Evolutionary conservation across 2,797 vertebrate species (phyloP).

Genomic region (Enteromius thamalakanensis): DNA sequence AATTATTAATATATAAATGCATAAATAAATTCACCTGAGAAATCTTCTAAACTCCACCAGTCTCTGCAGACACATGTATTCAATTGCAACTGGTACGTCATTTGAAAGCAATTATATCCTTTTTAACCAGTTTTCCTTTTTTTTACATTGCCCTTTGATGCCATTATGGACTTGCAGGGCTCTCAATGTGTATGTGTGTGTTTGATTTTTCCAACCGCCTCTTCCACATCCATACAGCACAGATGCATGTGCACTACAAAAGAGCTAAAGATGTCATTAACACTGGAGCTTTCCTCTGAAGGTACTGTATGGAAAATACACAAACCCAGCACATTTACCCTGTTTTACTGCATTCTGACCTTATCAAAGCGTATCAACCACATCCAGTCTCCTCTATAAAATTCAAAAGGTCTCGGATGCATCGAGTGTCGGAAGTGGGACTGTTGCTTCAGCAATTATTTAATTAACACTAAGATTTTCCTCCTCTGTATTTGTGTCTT

Average conservation of each 20-base stretch:
- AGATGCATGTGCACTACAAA: constrained; percentile 60
- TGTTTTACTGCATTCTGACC: constrained; percentile 37
- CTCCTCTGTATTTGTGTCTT: background rate
- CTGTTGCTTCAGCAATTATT: background rate
- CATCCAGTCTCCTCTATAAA: constrained; percentile 31
- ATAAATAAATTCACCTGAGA: background rate
- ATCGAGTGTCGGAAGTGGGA: background rate
- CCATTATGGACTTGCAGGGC: constrained; percentile 37
- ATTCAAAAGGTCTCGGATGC: background rate
- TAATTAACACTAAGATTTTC: background rate
- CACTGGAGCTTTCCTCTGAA: constrained; percentile 20
- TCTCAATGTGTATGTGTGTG: background rate
- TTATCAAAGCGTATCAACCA: constrained; percentile 49
- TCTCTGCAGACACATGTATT: constrained; percentile 47
- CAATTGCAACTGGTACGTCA: constrained; percentile 19
- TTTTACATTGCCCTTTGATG: constrained; percentile 51
- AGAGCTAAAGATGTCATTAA: constrained; percentile 53
- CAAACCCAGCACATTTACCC: constrained; percentile 13
- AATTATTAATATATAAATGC: background rate
- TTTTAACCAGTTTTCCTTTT: constrained; percentile 6
- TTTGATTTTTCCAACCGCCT: constrained; percentile 46
- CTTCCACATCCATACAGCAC: constrained; percentile 43
- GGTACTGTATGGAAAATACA: constrained; percentile 42
- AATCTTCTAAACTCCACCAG: background rate
- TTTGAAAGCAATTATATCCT: constrained; percentile 47